Evolutionary conservation across 2,888 invertebrate genomes (phyloP), one percentile per base, ranked within the genome.

Genomic region (Oxyscelio sp.): DNA sequence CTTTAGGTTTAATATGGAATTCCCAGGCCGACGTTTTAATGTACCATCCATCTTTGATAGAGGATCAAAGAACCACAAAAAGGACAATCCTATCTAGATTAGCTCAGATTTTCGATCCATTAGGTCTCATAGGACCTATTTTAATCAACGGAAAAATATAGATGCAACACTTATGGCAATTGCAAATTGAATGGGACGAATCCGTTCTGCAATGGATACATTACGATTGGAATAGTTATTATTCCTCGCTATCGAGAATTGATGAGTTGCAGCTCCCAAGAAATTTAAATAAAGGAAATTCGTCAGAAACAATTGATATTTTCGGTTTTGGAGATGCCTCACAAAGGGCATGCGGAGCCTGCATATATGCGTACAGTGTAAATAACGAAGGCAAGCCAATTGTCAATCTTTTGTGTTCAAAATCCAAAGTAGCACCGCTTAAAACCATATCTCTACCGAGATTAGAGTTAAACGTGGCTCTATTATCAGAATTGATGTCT

Each of bases 241-340:
- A 22, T 13, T 50, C 50, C 6, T 59, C 80, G 4, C 40, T 73
- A 13, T 0, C 34, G 3, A 15, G 78, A 21, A 13, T 83, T 9
- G 71, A 56, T 27, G 73, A 74, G 11, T 19, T 83, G 17, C 31
- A 13, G 15, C 52, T 86, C 4, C 15, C 22, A 0, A 56, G 83
- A 17, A 81, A 78, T n/a, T 24, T 70, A 0, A 38, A 66, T 13
- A 15, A 45, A 17, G 45, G 50, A 40, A 66, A 78, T 22, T 5
- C 70, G 6, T 9, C 13, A 34, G 13, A 34, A 19, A 21, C 11
- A 8, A 45, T 71, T 11, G 34, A 34, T 27, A 15, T 88, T 6
- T 85, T 87, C 21, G 89, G 86, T 0, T 91, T 90, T 48, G 59
- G 85, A 11, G 88, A 89, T 52, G 87, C 88, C 6, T 87, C 82